Evolutionary conservation across 2,113 vertebrate genomes (phyloP).

Genomic region (Vireo altiloquus): DNA sequence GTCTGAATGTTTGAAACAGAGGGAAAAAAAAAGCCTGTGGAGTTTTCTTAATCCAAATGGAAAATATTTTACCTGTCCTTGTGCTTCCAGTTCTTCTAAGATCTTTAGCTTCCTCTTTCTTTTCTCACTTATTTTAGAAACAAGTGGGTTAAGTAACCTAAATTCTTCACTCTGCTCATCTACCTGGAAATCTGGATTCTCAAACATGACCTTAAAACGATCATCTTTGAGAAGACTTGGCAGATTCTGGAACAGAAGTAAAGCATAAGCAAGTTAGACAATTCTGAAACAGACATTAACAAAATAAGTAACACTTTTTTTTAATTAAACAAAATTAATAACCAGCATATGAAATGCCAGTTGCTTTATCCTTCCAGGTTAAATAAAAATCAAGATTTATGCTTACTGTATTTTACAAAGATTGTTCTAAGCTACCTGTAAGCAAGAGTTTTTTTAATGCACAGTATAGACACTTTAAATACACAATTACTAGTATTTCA

Average conservation of each 20-base stretch:
- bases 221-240: conserved; percentile 89
- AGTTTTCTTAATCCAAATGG: not conserved
- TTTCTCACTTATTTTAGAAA: conserved; percentile 92
- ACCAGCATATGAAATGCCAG: not conserved
- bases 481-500: not conserved
- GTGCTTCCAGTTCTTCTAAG: conserved; percentile 74
- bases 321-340: not conserved
- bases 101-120: conserved; percentile 87
- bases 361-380: not conserved
- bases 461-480: not conserved
- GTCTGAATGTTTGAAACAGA: not conserved
- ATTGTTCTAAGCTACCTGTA: not conserved
- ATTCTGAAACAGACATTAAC: not conserved
- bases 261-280: not conserved
- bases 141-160: conserved; percentile 92
- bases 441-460: not conserved
- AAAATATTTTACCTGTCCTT: conserved; percentile 70
- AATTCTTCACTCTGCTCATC: conserved; percentile 95
- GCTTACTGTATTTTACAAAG: not conserved
- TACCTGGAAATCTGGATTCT: conserved; percentile 97
- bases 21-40: not conserved
- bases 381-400: not conserved
- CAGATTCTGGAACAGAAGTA: conserved; percentile 73
- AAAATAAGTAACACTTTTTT: not conserved
- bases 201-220: conserved; percentile 98